A percentile compares a stretch with the other conserved stretches of the same genome.
phyloP scores from a whole-genome alignment of 2,113 vertebrate genomes.

The Syrrhaptes paradoxus region DNA sequence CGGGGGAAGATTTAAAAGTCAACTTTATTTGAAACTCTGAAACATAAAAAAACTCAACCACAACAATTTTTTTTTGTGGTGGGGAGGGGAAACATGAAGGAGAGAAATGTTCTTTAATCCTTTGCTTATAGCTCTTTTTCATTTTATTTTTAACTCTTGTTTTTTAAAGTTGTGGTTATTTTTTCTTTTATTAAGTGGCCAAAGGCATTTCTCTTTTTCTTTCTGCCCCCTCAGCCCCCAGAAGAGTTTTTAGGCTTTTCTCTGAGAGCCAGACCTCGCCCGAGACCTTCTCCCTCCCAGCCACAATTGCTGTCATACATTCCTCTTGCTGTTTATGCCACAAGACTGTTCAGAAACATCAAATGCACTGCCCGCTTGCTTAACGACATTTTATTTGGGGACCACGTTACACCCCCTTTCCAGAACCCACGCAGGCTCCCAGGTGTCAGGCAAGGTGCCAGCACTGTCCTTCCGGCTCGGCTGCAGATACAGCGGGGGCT shows the following conservation, averaged over 20 bases:
- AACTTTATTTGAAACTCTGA: conserved; percentile 50
- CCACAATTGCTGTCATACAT: not conserved
- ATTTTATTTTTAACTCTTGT: conserved; percentile 54
- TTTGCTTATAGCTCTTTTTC: conserved; percentile 17
- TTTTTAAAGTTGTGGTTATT: conserved; percentile 39
- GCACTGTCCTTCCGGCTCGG: not conserved
- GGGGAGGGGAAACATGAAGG: conserved; percentile 48
- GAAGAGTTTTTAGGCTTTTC: conserved; percentile 15
- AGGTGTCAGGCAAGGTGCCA: not conserved
- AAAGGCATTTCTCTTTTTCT: conserved; percentile 1
- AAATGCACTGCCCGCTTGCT: not conserved
- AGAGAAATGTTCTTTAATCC: conserved; percentile 55
- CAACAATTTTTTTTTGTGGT: conserved; percentile 34
- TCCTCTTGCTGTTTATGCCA: conserved; percentile 22
- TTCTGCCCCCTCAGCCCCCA: not conserved
- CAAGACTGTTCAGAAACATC: not conserved
- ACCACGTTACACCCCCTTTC: not conserved
- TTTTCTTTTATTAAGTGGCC: conserved; percentile 14
- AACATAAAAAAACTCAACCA: conserved; percentile 28
- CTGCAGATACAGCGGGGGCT: not conserved
- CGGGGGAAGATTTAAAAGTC: conserved; percentile 45
- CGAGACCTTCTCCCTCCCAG: not conserved
- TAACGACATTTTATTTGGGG: not conserved
- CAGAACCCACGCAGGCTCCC: not conserved
- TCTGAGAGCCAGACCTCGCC: conserved; percentile 39